Conservation (phyloP, 2,888 invertebrate genomes). For the Lasioglossum villosulum region DNA sequence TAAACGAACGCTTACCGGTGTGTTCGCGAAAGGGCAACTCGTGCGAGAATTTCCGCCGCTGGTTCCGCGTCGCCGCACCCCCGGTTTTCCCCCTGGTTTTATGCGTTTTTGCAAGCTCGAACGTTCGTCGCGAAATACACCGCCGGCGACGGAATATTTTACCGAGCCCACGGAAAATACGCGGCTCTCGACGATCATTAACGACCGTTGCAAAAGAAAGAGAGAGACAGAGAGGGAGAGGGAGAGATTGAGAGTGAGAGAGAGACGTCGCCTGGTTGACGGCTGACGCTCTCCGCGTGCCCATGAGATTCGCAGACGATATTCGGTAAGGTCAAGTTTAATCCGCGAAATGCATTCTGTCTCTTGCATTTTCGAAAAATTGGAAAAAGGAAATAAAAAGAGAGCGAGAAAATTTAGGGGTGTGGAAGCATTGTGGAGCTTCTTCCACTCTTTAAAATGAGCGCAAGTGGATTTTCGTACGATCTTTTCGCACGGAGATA, state of each 20-base stretch:
- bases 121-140: slow-evolving; percentile 1
- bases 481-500: too few relatives aligned
- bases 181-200: background rate
- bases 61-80: background rate
- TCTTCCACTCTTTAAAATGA: background rate
- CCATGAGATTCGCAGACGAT: background rate
- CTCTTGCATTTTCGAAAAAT: background rate
- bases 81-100: background rate
- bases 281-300: background rate
- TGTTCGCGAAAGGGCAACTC: background rate
- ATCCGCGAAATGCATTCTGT: background rate
- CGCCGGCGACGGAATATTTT: background rate
- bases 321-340: background rate
- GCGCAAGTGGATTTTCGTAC: too few relatives aligned
- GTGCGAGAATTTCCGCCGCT: background rate
- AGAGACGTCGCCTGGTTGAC: background rate
- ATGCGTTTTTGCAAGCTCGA: background rate
- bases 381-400: background rate
- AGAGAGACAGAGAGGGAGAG: too few relatives aligned
- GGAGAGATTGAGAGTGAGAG: background rate
- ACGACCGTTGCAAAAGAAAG: background rate
- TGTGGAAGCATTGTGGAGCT: too few relatives aligned
- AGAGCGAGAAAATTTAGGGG: too few relatives aligned
- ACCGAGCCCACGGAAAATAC: background rate
- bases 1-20: background rate